phyloP scores from a whole-genome alignment of 2,113 vertebrate genomes.

The Athene noctua region DNA sequence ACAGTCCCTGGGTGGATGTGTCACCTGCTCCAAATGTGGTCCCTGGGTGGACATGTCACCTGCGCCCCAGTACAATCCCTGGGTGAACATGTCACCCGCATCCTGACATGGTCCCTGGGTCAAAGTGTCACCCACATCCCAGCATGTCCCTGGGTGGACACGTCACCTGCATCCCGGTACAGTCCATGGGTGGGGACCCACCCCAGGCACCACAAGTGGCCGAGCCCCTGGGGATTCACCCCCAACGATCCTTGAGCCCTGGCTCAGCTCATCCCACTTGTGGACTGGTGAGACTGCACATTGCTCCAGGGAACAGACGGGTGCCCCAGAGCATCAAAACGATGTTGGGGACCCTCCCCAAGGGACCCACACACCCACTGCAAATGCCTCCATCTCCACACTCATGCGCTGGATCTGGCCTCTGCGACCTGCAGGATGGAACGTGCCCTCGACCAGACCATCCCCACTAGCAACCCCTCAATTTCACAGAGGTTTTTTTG shows the following conservation, averaged over 20 bases:
- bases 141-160: accelerated
- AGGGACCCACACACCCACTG: too few species aligned
- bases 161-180: accelerated
- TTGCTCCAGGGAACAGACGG: not conserved
- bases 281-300: accelerated
- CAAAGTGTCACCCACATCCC: not conserved
- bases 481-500: accelerated
- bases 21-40: accelerated
- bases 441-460: accelerated
- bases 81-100: too few species aligned
- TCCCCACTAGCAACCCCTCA: not conserved
- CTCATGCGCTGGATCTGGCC: accelerated
- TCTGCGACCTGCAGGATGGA: accelerated
- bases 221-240: accelerated
- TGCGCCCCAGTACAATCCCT: accelerated
- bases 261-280: not conserved
- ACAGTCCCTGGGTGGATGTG: not conserved
- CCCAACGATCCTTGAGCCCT: accelerated
- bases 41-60: not conserved
- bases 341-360: accelerated
- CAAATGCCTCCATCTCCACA: accelerated
- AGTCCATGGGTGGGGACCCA: not conserved
- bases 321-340: accelerated
- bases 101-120: accelerated
- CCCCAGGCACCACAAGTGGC: too few species aligned